Conservation (phyloP, 2,797 vertebrate genomes). For the Tolypeutes matacus region DNA sequence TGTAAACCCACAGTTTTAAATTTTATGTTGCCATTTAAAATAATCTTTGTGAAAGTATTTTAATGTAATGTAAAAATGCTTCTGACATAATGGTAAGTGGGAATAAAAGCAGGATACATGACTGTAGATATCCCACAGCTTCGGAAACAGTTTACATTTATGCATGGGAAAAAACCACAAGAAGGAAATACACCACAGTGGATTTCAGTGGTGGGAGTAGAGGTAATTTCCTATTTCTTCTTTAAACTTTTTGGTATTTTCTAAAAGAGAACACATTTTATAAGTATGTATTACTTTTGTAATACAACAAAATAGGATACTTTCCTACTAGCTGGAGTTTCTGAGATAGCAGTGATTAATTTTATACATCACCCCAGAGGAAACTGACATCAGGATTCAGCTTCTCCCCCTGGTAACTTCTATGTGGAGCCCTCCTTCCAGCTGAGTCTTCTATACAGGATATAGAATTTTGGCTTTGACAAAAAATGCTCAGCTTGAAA, state of each 20-base stretch:
- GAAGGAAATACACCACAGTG: slow-evolving; percentile 44
- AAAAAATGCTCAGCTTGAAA: not conserved
- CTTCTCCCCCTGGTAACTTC: not conserved
- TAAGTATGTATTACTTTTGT: not conserved
- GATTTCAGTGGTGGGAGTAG: slow-evolving; percentile 2
- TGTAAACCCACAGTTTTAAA: not conserved
- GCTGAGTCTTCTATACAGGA: not conserved
- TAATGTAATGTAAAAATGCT: slow-evolving; percentile 19
- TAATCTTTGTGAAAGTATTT: slow-evolving; percentile 51
- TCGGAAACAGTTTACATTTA: slow-evolving; percentile 43
- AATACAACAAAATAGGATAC: not conserved
- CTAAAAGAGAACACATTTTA: slow-evolving; percentile 11
- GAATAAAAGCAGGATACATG: slow-evolving; percentile 41
- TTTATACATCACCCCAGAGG: not conserved
- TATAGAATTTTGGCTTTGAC: slow-evolving; percentile 33
- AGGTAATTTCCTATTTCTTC: slow-evolving; percentile 45
- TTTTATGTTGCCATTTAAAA: slow-evolving; percentile 41
- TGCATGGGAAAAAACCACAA: slow-evolving; percentile 43
- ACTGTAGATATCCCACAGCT: not conserved
- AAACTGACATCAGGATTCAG: not conserved
- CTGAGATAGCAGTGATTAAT: not conserved
- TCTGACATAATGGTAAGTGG: not conserved
- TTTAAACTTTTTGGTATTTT: slow-evolving; percentile 45
- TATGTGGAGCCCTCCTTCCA: not conserved
- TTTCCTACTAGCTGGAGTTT: slow-evolving; percentile 2